Conservation (phyloP, 2,113 vertebrate genomes). For the Pluvianellus socialis region DNA sequence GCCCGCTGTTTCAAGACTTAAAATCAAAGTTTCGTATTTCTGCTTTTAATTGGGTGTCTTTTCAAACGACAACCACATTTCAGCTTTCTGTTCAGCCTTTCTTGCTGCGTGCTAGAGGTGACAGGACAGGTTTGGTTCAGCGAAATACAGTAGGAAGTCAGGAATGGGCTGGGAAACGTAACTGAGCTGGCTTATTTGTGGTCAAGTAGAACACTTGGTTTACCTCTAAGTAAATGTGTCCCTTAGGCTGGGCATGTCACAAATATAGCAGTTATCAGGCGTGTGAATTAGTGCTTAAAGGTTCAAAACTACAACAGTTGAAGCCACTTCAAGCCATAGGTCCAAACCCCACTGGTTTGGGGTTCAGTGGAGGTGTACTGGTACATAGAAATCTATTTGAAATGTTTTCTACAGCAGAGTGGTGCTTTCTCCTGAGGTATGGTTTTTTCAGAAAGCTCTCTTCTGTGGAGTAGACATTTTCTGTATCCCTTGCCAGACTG, state of each 20-base stretch:
- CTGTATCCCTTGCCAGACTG: background rate
- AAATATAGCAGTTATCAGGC: rapidly evolving
- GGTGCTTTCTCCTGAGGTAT: background rate
- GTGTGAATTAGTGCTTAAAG: background rate
- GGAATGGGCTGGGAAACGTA: background rate
- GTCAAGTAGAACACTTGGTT: background rate
- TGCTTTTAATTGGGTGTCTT: background rate
- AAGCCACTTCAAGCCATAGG: background rate
- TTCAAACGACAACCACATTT: background rate
- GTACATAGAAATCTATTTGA: background rate
- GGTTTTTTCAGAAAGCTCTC: background rate
- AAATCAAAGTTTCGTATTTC: background rate
- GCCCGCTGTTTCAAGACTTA: background rate
- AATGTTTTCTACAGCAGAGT: background rate
- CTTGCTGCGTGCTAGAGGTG: background rate
- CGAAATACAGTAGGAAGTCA: background rate
- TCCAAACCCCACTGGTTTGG: background rate
- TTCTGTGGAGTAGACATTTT: background rate
- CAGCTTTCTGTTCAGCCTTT: background rate
- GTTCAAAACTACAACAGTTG: background rate
- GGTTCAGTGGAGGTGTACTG: rapidly evolving
- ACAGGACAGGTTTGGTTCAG: background rate
- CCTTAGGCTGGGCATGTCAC: background rate
- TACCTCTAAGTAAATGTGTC: background rate
- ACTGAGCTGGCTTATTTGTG: background rate